A percentile compares a stretch with the other conserved stretches of the same genome.
Evolutionary conservation across 1,140 invertebrate species (phyloP).

Genomic region (Bombus soroeensis): DNA sequence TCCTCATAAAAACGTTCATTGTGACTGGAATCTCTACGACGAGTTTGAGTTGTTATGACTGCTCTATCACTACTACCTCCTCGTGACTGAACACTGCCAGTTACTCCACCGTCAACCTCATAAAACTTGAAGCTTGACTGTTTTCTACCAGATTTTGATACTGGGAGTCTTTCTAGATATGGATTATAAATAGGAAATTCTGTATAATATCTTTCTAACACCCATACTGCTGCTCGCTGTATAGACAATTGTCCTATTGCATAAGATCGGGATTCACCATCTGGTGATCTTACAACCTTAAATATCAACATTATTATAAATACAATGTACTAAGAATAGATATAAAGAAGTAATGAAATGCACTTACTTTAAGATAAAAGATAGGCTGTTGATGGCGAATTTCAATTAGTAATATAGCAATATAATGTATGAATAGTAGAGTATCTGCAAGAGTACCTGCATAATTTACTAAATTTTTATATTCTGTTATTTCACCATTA

Average conservation of each 20-base stretch:
- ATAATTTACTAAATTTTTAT: constrained; percentile 94
- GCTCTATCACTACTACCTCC: constrained; percentile 86
- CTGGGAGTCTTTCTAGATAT: constrained; percentile 94
- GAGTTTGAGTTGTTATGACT: constrained; percentile 87
- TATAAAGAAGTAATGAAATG: not conserved
- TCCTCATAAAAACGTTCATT: constrained; percentile 99
- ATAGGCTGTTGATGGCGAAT: constrained; percentile 94
- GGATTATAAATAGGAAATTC: constrained; percentile 99
- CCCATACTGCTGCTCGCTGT: constrained; percentile 96
- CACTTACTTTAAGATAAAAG: constrained; percentile 92
- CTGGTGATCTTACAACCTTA: constrained; percentile 94
- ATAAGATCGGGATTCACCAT: constrained; percentile 94
- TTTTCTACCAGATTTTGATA: constrained; percentile 91
- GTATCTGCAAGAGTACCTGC: constrained; percentile 96
- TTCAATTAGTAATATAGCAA: constrained; percentile 96
- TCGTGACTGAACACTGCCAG: constrained; percentile 87
- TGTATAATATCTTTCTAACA: constrained; percentile 97
- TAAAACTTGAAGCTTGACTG: constrained; percentile 97
- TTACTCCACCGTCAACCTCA: constrained; percentile 94
- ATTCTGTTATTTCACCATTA: constrained; percentile 90
- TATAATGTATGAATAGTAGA: constrained; percentile 96
- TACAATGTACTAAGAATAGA: constrained; percentile 1
- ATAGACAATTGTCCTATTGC: constrained; percentile 96
- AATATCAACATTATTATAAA: constrained; percentile 32
- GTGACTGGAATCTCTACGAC: constrained; percentile 93